These are phyloP conservation scores for Pseudococcus longispinus DNA, from an alignment of 2,888 invertebrate genomes.

Conservation along the genomic window DNA sequence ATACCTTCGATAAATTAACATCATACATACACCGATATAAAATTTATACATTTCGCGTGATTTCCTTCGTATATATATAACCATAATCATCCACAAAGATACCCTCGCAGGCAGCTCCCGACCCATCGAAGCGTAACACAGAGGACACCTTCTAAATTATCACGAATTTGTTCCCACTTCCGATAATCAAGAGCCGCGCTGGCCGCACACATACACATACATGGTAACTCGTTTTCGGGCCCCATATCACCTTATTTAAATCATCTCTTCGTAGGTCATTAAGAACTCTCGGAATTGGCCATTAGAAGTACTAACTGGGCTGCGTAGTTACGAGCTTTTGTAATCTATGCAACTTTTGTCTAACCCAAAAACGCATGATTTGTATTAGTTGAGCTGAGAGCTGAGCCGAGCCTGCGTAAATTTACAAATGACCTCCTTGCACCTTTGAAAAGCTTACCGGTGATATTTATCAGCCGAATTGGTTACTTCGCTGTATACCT, in stretches of 20 bases:
- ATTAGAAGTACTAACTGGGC: not conserved
- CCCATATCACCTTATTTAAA: slow-evolving; percentile 18
- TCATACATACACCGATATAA: slow-evolving; percentile 5
- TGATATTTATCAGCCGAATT: not conserved
- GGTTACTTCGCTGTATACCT: too few relatives aligned
- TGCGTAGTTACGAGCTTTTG: not conserved
- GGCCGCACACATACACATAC: not conserved
- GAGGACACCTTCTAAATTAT: slow-evolving; percentile 34
- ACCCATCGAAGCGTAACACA: slow-evolving; percentile 25
- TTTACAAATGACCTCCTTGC: slow-evolving; percentile 7
- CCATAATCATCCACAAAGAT: not conserved
- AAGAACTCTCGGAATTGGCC: slow-evolving; percentile 3
- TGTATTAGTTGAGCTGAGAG: not conserved
- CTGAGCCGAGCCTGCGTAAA: not conserved
- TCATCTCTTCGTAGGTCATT: slow-evolving; percentile 12
- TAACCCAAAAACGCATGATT: not conserved
- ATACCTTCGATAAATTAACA: slow-evolving; percentile 39
- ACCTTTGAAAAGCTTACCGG: not conserved
- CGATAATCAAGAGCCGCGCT: not conserved
- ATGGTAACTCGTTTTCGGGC: not conserved
- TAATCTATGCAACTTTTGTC: slow-evolving; percentile 16
- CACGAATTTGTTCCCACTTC: not conserved
- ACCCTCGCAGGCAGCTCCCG: not conserved
- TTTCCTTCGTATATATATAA: not conserved
- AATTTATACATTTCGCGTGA: slow-evolving; percentile 14